These are phyloP conservation scores for Timandra comae DNA, from an alignment of 2,888 invertebrate species.

Conservation along the genomic window DNA sequence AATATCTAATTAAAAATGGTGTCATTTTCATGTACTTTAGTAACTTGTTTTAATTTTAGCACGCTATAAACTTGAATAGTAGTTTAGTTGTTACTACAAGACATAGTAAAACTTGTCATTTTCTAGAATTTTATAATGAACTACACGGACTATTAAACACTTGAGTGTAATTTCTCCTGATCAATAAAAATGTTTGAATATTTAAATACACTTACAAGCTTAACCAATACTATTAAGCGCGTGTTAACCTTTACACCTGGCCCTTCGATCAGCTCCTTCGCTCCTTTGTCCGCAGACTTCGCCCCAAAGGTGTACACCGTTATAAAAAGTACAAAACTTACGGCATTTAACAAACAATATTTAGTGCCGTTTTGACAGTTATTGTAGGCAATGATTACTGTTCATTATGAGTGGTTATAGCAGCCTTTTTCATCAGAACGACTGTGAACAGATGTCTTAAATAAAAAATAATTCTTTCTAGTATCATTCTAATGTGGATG, in stretches of 20 bases:
- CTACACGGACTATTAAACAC: too few relatives aligned
- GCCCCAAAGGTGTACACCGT: slow-evolving; percentile 65
- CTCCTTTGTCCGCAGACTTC: slow-evolving; percentile 40
- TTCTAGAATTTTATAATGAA: too few relatives aligned
- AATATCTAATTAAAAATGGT: too few relatives aligned
- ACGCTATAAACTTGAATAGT: too few relatives aligned
- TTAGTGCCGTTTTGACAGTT: slow-evolving; percentile 74
- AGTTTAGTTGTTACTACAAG: too few relatives aligned
- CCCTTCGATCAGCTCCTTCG: slow-evolving; percentile 39
- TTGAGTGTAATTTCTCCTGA: too few relatives aligned
- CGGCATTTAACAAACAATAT: slow-evolving; percentile 73
- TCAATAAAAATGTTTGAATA: slow-evolving; percentile 33
- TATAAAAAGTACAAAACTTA: slow-evolving; percentile 64
- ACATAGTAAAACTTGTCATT: too few relatives aligned
- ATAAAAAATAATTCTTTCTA: slow-evolving; percentile 13
- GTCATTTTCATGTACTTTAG: too few relatives aligned
- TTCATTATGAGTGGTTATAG: slow-evolving; percentile 57
- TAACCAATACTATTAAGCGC: slow-evolving; percentile 32
- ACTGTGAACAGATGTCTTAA: slow-evolving; percentile 54
- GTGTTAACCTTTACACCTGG: slow-evolving; percentile 55
- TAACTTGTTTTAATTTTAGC: too few relatives aligned
- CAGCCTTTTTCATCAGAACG: slow-evolving; percentile 47
- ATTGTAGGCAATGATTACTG: slow-evolving; percentile 70
- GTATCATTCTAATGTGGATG: too few relatives aligned
- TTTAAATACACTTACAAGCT: slow-evolving; percentile 28